Conservation (phyloP, 2,113 vertebrate species). For the Chloropsis hardwickii region DNA sequence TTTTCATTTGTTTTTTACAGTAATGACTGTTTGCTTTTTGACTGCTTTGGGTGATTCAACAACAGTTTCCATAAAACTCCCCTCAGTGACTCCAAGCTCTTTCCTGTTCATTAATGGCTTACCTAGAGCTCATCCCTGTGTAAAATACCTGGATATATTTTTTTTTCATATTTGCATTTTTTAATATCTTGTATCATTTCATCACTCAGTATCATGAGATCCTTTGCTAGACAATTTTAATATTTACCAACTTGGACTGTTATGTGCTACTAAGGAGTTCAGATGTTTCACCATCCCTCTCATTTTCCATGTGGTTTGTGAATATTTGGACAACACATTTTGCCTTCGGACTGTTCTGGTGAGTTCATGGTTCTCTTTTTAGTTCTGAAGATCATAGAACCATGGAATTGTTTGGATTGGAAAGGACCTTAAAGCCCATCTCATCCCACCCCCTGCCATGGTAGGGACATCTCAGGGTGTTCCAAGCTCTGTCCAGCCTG, state of each 20-base stretch:
- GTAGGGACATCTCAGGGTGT: background rate
- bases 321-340: background rate
- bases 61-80: background rate
- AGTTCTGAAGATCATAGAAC: background rate
- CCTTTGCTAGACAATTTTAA: background rate
- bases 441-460: background rate
- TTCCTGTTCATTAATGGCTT: background rate
- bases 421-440: background rate
- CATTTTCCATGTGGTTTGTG: background rate
- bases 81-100: background rate
- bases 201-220: background rate
- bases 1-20: background rate
- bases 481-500: background rate
- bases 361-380: background rate
- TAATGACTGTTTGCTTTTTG: background rate
- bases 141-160: background rate
- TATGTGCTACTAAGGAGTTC: background rate
- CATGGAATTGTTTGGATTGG: background rate
- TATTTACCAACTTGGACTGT: background rate
- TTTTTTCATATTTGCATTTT: background rate
- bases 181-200: background rate
- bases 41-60: background rate
- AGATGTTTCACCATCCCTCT: rapidly evolving
- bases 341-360: background rate
- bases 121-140: background rate